Base-by-base conservation (phyloP, 2,797 vertebrate genomes). In the Euphonia xanthogaster region DNA sequence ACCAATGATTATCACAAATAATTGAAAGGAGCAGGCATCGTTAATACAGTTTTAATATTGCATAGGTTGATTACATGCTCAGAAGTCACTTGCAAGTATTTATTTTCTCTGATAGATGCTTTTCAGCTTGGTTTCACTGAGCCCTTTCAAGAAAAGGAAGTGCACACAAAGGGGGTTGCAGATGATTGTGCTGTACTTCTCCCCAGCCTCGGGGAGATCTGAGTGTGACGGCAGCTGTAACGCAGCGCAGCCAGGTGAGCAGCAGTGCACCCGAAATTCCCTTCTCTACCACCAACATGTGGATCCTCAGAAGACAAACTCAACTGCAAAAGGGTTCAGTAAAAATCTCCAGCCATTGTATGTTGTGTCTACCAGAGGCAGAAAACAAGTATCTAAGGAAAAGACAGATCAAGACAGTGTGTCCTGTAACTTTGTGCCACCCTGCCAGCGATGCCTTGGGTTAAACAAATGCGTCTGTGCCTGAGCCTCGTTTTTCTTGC, bases 71-170 rank as follows among this genome's bases (percentile, higher is more conserved):
- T 81, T 78, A 84, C 39, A 92, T 2, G n/a, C 48, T 85, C 63
- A 63, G 60, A 88, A 93, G 75, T 73, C 86, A 82, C 54, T 91
- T 57, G 27, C 35, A 94, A 94, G 71, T 85, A 70, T 74, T 93
- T 91, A 19, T 80, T 93, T 94, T 60, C 58, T 73, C 74, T 61
- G 48, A 74, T 3, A 67, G 65, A 45, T 65, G 53, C 78, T 83
- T 96, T 96, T 61, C 74, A 82, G 67, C 84, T 79, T 19, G 4
- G 51, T 63, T 86, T 57, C 74, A 66, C 45, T 54, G 54, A 75
- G 25, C 17, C 72, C 54, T 77, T 91, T 65, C 58, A 55, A 51
- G 45, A 73, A 63, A 88, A 70, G 25, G 60, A 71, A 63, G 72
- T 10, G 68, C 68, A 76, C 68, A 76, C 24, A 66, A 45, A 72